Percentiles rank a stretch among this genome's conserved stretches.
These are phyloP conservation scores for Cliona cf. orientalis DNA, from an alignment of 37 sponge, comb jelly and placozoan species.

Conservation along the genomic window DNA sequence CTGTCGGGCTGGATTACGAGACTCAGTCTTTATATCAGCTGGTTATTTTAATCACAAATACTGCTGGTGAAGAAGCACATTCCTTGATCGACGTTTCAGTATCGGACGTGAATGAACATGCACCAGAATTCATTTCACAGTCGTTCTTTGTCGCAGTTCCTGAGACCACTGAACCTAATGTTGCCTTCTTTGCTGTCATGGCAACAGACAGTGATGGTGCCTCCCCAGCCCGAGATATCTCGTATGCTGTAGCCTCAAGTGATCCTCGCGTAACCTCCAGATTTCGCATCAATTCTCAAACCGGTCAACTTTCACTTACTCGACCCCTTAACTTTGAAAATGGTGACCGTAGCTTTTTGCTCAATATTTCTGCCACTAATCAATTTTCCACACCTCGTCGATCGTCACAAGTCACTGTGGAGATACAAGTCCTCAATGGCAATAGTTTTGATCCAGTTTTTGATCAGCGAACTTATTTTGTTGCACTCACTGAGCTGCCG, in stretches of 20 bases:
- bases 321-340: constrained; percentile 38
- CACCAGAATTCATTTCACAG: constrained; percentile 52
- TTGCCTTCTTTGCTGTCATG: constrained; percentile 35
- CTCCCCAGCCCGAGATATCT: constrained; percentile 12
- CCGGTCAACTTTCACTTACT: constrained; percentile 42
- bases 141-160: constrained; percentile 52
- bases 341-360: constrained; percentile 15
- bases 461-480: not conserved
- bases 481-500: constrained; percentile 21
- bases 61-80: constrained; percentile 12
- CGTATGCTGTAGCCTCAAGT: constrained; percentile 12
- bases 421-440: constrained; percentile 58
- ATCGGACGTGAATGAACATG: constrained; percentile 67
- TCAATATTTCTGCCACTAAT: constrained; percentile 52
- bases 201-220: constrained; percentile 61
- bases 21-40: constrained; percentile 48
- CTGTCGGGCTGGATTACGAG: constrained; percentile 56
- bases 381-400: not conserved
- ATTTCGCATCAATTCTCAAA: constrained; percentile 29
- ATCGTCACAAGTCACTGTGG: constrained; percentile 19
- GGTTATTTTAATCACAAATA: constrained; percentile 20
- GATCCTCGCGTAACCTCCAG: not conserved
- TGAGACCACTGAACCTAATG: constrained; percentile 34
- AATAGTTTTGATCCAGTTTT: constrained; percentile 67
- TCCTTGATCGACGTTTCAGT: constrained; percentile 45